These are phyloP conservation scores for Holothuria glaberrima DNA, from an alignment of 35 echinoderm and acorn worm species.

Conservation along the genomic window DNA sequence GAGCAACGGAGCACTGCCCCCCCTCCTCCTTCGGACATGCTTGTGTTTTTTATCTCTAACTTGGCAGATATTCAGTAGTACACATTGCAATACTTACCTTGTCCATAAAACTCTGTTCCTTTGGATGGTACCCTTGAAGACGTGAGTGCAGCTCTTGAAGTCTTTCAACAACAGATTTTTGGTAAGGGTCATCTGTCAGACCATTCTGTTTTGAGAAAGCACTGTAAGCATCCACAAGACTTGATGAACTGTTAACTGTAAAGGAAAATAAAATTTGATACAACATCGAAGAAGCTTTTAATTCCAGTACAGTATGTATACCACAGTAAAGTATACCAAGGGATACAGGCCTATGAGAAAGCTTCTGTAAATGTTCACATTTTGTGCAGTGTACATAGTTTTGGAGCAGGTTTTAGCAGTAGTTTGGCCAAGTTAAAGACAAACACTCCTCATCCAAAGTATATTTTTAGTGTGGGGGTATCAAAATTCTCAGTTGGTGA, in stretches of 20 bases:
- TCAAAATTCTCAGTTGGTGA: too few species aligned
- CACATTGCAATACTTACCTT: constrained; percentile 58
- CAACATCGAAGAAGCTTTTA: too few species aligned
- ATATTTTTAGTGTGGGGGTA: too few species aligned
- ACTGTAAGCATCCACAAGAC: background rate
- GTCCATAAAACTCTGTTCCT: constrained; percentile 67
- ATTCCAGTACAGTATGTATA: too few species aligned
- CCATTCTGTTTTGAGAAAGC: background rate
- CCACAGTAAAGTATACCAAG: too few species aligned
- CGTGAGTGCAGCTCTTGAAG: constrained; percentile 76
- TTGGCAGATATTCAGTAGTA: background rate
- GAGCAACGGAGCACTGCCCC: too few species aligned
- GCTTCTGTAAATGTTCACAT: too few species aligned
- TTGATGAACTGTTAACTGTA: background rate
- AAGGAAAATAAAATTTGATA: background rate
- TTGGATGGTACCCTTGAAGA: constrained; percentile 77
- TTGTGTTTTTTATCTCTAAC: background rate
- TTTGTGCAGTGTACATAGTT: too few species aligned
- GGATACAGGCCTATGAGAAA: too few species aligned
- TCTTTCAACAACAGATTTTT: constrained; percentile 65
- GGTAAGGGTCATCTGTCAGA: constrained; percentile 67
- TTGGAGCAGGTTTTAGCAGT: too few species aligned
- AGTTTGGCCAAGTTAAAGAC: too few species aligned
- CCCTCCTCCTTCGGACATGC: background rate
- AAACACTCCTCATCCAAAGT: too few species aligned